Evolutionary conservation across 2,113 vertebrate species (phyloP), one percentile per base, ranked within the genome.

Genomic region (Progne subis): DNA sequence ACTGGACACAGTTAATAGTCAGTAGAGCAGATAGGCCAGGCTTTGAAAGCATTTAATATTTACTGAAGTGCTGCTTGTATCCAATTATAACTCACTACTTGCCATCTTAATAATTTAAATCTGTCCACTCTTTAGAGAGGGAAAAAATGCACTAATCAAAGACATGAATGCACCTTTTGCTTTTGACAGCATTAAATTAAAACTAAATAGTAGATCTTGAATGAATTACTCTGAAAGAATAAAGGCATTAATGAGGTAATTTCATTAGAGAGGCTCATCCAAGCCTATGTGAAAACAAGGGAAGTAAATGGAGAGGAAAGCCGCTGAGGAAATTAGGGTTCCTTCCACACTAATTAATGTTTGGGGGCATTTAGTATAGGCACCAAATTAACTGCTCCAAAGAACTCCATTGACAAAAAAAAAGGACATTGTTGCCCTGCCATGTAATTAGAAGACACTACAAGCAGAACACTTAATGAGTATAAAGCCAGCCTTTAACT

Each of bases 61-160:
- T 98, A 92, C 98, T 99, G 98, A 99, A 99, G 99, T 98, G 98
- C 98, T 98, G 98, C 98, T 99, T 99, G 98, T 98, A 98, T 98
- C 98, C 99, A 99, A 99, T 99, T 99, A 99, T 99, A 99, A 98
- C 98, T 99, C 98, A 97, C 99, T 98, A 98, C 98, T 98, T 97
- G 98, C 98, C 98, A 98, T 98, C 98, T 98, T 99, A 98, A 98
- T 99, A 99, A 99, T 99, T 99, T 99, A 99, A 99, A 99, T 98
- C 99, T 99, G 98, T 98, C 98, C 98, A 93, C 96, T 98, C 97
- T 97, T 95, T 77, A 75, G 78, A 95, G 84, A 89, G 55, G 61
- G 26, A 80, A 91, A 97, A 98, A 98, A 98, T 97, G 96, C 96
- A 96, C 96, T 97, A 97, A 97, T 98, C 97, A 98, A 98, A 97